Base-by-base conservation (phyloP, 2,888 invertebrate species). In the Venusia cambrica region DNA sequence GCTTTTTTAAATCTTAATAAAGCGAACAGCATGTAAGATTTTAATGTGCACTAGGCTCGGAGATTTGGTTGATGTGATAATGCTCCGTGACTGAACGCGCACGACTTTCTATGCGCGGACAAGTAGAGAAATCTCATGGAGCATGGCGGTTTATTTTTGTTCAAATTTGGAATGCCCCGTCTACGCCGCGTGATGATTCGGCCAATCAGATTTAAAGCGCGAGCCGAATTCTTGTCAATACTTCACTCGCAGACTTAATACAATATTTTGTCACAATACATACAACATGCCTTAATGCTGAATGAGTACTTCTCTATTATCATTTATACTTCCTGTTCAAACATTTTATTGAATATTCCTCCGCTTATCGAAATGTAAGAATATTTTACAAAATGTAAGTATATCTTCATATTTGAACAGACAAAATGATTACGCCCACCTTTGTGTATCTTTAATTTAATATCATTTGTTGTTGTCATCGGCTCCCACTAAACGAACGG, bases 41-140 rank as follows among this genome's bases (percentile, higher is more conserved):
- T 78, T 81, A 83, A 84, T 83, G 83, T 72, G 68, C 65, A 66
- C 66, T 70, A 62, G 62, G 58, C 62, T 58, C 57, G 55, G 71
- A 83, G 85, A 87, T 85, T 85, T 74, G 71, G 80, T 68, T 65
- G 73, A 72, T 69, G 77, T 58, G 85, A 84, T 85, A 84, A 84
- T 80, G 56, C 72, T 55, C 64, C 84, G 75, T 84, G 85, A 83
- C 81, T 64, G 54, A 57, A 66, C 51, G 56, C 57, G 69, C 81
- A 83, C 83, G 84, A 84, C 83, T 84, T 84, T 84, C 83, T 80
- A 79, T 69, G 69, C 63, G 62, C 50, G 59, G 57, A 57, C 62
- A 52, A 62, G 65, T 62, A 64, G 63, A 71, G 60, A 50, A 52
- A 59, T 57, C 52, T 46, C 44, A 51, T 45, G 43, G 45, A 20